Evolutionary conservation across 2,797 vertebrate species (phyloP), one percentile per base, ranked within the genome.

Genomic region (Erpetoichthys calabaricus): DNA sequence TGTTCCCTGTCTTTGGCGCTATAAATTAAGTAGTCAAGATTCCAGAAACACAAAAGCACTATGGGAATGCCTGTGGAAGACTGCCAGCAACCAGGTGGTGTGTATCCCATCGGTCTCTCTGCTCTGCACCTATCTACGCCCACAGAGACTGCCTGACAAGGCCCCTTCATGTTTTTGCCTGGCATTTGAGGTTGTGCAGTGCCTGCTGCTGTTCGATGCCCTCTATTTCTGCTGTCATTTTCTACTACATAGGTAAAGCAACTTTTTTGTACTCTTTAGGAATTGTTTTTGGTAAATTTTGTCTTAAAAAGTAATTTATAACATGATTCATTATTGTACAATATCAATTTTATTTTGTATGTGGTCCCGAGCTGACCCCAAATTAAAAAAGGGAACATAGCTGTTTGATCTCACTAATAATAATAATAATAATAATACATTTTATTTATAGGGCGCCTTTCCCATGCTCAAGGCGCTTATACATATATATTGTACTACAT

Each of bases 191-290:
- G 76, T 84, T 0, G 4, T 60, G 3, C 66, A 69, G 0, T 77
- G 76, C 43, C 57, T 81, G 1, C 71, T 86, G 55, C 47, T 87
- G 0, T 87, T 87, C 59, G 85, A 87, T 68, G 53, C 59, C 5
- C 41, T 84, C 8, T 84, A 78, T 65, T 87, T 77, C 47, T 1
- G 68, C 0, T 77, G 72, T 72, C 85, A 87, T 65, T 59, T 74
- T 5, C 45, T 3, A 55, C 63, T 81, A 65, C 85, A 87, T 77
- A 76, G 77, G 85, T 87, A 67, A 78, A 7, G 49, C 47, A 49
- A n/a, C 3, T 49, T 3, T 7, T n/a, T n/a, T 4, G 7, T 7
- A 7, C 47, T 49, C 47, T 49, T 49, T 49, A 6, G n/a, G n/a
- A 49, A 4, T 47, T 47, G 9, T 47, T 6, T 47, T 9, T 9